Evolutionary conservation across 2,113 vertebrate species (phyloP).

Genomic region (Guaruba guarouba): DNA sequence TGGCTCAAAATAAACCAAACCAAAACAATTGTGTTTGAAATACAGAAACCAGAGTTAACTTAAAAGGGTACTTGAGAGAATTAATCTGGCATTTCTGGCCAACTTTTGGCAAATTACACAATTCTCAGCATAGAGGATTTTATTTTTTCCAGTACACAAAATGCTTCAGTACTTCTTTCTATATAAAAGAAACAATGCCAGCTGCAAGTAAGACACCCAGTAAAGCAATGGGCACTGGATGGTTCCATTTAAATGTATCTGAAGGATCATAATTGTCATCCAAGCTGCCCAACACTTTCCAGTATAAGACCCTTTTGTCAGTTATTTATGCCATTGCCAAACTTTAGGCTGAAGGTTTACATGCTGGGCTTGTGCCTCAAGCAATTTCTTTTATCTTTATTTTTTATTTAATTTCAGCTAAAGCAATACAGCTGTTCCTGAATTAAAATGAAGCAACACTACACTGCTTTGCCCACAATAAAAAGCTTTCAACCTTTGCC

Average conservation of each 20-base stretch:
- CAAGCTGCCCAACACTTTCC: background rate
- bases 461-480: background rate
- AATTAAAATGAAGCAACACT: background rate
- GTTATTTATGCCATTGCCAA: background rate
- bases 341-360: background rate
- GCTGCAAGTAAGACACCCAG: background rate
- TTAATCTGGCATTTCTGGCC: background rate
- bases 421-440: background rate
- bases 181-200: background rate
- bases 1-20: background rate
- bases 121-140: background rate
- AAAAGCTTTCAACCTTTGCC: background rate
- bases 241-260: background rate
- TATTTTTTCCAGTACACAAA: background rate
- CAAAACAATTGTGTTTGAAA: background rate
- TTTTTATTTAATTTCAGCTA: background rate
- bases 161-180: background rate
- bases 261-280: background rate
- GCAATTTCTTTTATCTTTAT: background rate
- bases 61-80: background rate
- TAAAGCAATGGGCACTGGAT: background rate
- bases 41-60: background rate
- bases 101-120: background rate
- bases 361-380: background rate
- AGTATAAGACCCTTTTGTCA: background rate